These are phyloP conservation scores for Actinostola sp. DNA, from an alignment of 92 coral and sea anemone species.

Conservation along the genomic window DNA sequence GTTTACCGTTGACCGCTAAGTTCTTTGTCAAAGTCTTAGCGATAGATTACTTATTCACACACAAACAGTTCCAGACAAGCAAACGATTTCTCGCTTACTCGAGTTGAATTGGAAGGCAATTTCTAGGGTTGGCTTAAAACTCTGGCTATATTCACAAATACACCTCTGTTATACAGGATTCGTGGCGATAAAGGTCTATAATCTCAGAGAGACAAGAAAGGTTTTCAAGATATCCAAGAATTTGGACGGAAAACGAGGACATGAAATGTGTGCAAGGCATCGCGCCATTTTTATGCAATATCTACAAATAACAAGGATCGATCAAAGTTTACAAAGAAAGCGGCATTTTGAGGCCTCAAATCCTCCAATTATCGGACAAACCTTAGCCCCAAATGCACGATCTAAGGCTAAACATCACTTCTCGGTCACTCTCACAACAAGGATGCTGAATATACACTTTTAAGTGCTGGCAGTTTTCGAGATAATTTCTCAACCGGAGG, in stretches of 20 bases:
- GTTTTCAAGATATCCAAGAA: conserved; percentile 3
- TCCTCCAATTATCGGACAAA: not conserved
- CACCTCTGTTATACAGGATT: not conserved
- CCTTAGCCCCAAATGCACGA: not conserved
- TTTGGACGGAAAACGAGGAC: conserved; percentile 13
- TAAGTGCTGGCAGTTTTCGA: conserved; percentile 54
- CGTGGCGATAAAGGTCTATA: not conserved
- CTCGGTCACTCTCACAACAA: conserved; percentile 7
- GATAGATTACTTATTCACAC: conserved; percentile 19
- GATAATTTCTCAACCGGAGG: conserved; percentile 61
- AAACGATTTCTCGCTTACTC: conserved; percentile 19
- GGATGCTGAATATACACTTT: conserved; percentile 19
- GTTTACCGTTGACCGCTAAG: conserved; percentile 34
- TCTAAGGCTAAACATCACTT: not conserved
- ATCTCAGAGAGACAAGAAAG: not conserved
- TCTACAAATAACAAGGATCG: not conserved
- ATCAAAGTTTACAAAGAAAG: conserved; percentile 32
- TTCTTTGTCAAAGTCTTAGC: conserved; percentile 33
- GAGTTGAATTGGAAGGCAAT: not conserved
- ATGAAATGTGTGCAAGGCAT: conserved; percentile 21
- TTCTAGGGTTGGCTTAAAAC: not conserved
- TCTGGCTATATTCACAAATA: not conserved
- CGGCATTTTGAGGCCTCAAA: conserved; percentile 2
- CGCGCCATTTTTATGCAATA: conserved; percentile 30
- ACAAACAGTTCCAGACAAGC: not conserved